Evolutionary conservation across 2,113 vertebrate species (phyloP).

Genomic region (Electrona antarctica): DNA sequence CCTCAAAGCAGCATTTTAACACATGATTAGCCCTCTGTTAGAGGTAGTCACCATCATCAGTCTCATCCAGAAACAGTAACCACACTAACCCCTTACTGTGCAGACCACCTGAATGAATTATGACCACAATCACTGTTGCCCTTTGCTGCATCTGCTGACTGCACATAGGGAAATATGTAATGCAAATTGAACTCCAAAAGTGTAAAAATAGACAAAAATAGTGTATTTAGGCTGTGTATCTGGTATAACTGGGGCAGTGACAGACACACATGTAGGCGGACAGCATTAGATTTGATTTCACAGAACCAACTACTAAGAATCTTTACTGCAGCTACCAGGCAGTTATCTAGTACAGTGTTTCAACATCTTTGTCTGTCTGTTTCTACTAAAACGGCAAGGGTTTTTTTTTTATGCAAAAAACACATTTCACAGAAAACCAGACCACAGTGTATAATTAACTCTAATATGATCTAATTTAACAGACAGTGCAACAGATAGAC

Average conservation of each 20-base stretch:
- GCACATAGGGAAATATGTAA: no score
- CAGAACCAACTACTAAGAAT: not conserved
- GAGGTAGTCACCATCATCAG: slow-evolving; percentile 44
- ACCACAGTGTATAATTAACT: not conserved
- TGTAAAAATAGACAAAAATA: no score
- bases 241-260: not conserved
- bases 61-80: slow-evolving; percentile 2
- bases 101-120: slow-evolving; percentile 51
- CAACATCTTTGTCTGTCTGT: not conserved
- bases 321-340: no score
- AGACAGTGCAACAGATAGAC: slow-evolving; percentile 8
- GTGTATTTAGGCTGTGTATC: no score
- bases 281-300: not conserved
- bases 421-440: not conserved
- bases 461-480: slow-evolving; percentile 16
- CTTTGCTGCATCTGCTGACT: slow-evolving; percentile 2
- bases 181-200: no score
- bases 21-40: slow-evolving; percentile 49
- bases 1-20: slow-evolving; percentile 50
- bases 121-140: slow-evolving; percentile 31
- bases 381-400: not conserved
- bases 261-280: slow-evolving; percentile 12
- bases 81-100: slow-evolving; percentile 26
- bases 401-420: not conserved
- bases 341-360: not conserved